Evolutionary conservation across 2,113 vertebrate species (phyloP).

Genomic region (Nettapus auritus): DNA sequence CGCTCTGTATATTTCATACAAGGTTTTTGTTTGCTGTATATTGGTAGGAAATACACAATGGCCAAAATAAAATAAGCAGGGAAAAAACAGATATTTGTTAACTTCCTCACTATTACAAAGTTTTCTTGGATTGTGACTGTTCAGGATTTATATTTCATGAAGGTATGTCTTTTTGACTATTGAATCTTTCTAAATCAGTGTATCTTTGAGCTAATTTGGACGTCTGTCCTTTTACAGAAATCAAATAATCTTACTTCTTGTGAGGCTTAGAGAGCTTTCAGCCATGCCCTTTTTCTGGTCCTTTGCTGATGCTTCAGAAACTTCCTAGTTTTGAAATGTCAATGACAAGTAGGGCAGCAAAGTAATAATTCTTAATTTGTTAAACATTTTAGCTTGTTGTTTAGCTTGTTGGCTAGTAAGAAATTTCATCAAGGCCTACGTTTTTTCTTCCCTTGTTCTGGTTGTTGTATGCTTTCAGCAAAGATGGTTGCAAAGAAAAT

Average conservation of each 20-base stretch:
- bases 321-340: background rate
- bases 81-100: background rate
- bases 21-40: background rate
- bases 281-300: background rate
- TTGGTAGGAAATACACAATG: background rate
- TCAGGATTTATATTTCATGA: background rate
- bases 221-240: background rate
- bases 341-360: background rate
- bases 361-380: background rate
- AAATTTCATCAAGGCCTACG: background rate
- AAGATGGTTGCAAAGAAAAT: background rate
- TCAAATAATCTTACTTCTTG: background rate
- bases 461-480: background rate
- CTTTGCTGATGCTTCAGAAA: background rate
- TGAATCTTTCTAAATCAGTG: background rate
- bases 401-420: background rate
- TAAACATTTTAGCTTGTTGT: background rate
- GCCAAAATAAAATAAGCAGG: background rate
- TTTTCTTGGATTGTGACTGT: background rate
- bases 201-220: background rate
- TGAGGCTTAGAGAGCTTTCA: background rate
- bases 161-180: background rate
- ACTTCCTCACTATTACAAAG: background rate
- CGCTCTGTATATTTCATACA: background rate
- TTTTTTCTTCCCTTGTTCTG: background rate